Conservation (phyloP, 2,113 vertebrate genomes). For the Pithys albifrons region DNA sequence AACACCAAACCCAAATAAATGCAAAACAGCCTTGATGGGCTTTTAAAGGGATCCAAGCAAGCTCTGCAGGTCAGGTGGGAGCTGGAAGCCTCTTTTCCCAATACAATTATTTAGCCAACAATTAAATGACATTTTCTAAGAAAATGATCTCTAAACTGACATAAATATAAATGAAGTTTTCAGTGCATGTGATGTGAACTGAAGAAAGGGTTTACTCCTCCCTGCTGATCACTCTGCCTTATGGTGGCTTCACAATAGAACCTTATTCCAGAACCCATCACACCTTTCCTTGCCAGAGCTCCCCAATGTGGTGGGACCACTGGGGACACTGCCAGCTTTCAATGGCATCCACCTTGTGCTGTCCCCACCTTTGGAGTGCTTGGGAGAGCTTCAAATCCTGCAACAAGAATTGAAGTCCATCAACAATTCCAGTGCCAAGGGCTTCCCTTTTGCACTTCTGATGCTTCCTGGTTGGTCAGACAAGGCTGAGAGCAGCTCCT, state of each 20-base stretch:
- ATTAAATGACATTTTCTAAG: background rate
- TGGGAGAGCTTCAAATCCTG: background rate
- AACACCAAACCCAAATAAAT: too few species aligned
- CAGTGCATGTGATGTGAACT: rapidly evolving
- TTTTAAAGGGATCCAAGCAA: background rate
- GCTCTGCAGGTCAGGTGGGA: background rate
- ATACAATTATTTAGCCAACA: background rate
- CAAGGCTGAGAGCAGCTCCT: background rate
- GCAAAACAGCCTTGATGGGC: background rate
- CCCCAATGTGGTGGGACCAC: background rate
- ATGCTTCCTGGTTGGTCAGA: background rate
- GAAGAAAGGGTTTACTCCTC: background rate
- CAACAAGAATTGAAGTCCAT: background rate
- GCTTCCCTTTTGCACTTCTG: background rate
- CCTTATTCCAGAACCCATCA: background rate
- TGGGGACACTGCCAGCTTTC: background rate
- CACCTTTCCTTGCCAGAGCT: background rate
- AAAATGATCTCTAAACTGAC: background rate
- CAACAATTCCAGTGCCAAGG: too few species aligned
- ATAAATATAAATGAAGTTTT: background rate
- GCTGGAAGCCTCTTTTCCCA: background rate
- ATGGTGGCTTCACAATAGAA: background rate
- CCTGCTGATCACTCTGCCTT: background rate
- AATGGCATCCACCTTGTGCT: background rate
- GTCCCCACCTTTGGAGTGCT: background rate